Conservation (phyloP, 2,113 vertebrate species). For the Phrynocephalus versicolor region DNA sequence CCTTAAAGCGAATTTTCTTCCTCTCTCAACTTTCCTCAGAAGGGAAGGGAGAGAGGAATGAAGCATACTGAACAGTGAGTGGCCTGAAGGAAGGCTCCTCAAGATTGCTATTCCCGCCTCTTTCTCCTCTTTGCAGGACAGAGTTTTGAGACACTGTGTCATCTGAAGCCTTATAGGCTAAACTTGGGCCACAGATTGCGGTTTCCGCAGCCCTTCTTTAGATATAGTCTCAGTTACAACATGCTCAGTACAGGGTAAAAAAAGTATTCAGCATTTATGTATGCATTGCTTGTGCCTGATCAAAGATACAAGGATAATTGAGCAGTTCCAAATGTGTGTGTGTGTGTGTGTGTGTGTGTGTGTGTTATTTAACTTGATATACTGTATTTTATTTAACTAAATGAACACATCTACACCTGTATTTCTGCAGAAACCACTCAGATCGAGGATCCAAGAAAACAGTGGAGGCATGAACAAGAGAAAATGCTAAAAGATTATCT, state of each 20-base stretch:
- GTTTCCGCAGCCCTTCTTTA: neutral
- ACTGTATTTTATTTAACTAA: slow-evolving; percentile 1
- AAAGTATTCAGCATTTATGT: neutral
- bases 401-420: slow-evolving; percentile 7
- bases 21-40: too few relatives aligned
- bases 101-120: too few relatives aligned
- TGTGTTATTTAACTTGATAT: neutral
- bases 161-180: too few relatives aligned
- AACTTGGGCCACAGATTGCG: too few relatives aligned
- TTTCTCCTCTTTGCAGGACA: too few relatives aligned
- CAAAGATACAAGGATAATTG: neutral
- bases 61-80: too few relatives aligned
- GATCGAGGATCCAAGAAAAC: slow-evolving; percentile 85
- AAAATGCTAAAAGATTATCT: slow-evolving; percentile 88
- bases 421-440: slow-evolving; percentile 82
- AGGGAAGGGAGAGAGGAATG: too few relatives aligned
- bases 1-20: too few relatives aligned
- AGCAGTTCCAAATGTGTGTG: too few relatives aligned
- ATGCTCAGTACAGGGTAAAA: neutral
- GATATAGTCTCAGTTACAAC: neutral
- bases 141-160: too few relatives aligned
- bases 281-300: neutral
- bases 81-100: too few relatives aligned
- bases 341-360: too few relatives aligned
- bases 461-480: slow-evolving; percentile 86